Evolutionary conservation across 2,888 invertebrate species (phyloP).

Genomic region (Campoplex nolae): DNA sequence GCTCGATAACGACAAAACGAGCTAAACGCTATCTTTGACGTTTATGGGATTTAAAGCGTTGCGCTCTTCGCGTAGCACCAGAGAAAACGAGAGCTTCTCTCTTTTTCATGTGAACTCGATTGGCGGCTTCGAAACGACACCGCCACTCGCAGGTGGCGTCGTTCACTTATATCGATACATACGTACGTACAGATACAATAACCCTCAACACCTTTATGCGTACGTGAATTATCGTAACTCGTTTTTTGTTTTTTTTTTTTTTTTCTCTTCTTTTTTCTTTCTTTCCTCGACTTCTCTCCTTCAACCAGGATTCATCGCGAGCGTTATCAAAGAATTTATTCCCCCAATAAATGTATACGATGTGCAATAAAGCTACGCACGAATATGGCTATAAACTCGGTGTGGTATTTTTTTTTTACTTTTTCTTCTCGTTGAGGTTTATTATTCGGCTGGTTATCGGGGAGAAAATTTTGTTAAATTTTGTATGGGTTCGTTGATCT

Average conservation of each 20-base stretch:
- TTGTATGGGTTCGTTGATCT: constrained; percentile 14
- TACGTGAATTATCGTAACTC: constrained; percentile 32
- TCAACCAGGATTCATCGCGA: constrained; percentile 62
- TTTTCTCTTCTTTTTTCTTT: too few species aligned
- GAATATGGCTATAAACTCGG: constrained; percentile 57
- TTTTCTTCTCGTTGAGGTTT: neutral
- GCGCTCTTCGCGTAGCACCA: constrained; percentile 23
- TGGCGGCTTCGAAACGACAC: constrained; percentile 50
- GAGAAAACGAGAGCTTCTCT: constrained; percentile 52
- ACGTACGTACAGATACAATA: neutral
- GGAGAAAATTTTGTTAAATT: constrained; percentile 11
- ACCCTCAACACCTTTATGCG: constrained; percentile 39
- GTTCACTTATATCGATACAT: neutral
- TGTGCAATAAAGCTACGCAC: constrained; percentile 56
- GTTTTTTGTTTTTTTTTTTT: constrained; percentile 28
- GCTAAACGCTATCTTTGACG: constrained; percentile 65
- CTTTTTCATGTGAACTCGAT: constrained; percentile 4
- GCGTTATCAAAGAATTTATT: constrained; percentile 68
- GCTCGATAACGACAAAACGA: constrained; percentile 61
- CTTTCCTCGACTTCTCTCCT: neutral
- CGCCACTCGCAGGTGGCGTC: constrained; percentile 61
- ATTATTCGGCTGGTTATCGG: constrained; percentile 17
- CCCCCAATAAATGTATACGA: constrained; percentile 65
- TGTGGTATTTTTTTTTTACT: neutral
- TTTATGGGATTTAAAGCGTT: constrained; percentile 68